phyloP scores from a whole-genome alignment of 2,888 invertebrate species.

The Harpalus rufipes region DNA sequence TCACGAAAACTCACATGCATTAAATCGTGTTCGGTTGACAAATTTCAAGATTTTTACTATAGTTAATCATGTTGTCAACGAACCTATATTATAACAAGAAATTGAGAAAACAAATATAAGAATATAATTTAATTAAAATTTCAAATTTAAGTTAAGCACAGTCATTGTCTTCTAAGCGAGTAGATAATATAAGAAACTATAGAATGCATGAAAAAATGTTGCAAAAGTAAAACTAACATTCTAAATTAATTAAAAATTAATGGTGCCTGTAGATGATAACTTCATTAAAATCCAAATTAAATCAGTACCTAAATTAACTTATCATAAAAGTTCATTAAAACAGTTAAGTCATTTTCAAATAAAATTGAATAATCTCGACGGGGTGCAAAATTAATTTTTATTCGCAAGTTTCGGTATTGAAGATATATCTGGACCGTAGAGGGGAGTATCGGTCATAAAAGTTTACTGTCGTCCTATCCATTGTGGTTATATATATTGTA shows the following conservation, averaged over 20 bases:
- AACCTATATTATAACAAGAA: background rate
- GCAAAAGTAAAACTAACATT: background rate
- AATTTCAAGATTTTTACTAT: background rate
- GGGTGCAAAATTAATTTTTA: background rate
- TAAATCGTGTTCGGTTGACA: conserved; percentile 16
- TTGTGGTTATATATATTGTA: too few species aligned
- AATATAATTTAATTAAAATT: background rate
- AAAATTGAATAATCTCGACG: too few species aligned
- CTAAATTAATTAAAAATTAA: background rate
- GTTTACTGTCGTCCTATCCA: too few species aligned
- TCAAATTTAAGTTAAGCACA: background rate
- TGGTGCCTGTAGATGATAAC: background rate
- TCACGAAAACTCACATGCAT: conserved; percentile 15
- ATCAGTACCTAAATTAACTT: background rate
- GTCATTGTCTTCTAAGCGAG: background rate
- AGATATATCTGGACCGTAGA: too few species aligned
- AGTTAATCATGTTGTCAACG: too few species aligned
- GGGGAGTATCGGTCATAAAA: too few species aligned
- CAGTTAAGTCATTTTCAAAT: background rate
- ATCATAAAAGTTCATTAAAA: background rate
- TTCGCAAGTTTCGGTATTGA: background rate
- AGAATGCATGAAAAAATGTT: background rate
- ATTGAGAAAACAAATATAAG: background rate
- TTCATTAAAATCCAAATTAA: background rate
- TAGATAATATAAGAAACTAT: background rate